These are phyloP conservation scores for Ormyrus thymus DNA, from an alignment of 2,888 invertebrate genomes.

Conservation along the genomic window DNA sequence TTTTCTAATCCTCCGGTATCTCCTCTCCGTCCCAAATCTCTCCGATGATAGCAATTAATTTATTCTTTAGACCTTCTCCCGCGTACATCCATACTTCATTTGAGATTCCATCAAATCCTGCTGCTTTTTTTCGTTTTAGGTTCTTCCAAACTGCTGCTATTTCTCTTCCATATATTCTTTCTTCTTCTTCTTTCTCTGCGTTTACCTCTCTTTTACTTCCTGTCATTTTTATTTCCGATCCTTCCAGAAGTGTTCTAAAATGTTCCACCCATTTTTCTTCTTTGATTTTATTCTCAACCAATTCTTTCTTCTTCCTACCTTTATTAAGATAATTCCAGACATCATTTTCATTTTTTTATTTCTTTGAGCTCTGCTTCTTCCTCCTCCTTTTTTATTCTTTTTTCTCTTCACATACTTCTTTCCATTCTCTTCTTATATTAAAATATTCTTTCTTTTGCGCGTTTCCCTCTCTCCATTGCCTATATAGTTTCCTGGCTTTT, in stretches of 20 bases:
- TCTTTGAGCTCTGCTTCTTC: not conserved
- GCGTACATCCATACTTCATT: not conserved
- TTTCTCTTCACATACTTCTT: no score
- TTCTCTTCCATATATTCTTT: not conserved
- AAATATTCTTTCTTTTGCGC: no score
- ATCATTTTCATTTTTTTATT: not conserved
- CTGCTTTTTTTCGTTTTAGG: not conserved
- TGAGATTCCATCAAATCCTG: conserved; percentile 7
- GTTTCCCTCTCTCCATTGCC: no score
- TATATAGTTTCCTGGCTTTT: no score
- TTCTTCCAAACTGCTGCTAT: not conserved
- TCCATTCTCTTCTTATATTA: no score
- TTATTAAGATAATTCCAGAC: no score
- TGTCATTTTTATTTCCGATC: not conserved
- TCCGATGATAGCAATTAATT: not conserved
- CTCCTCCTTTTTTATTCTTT: conserved; percentile 15
- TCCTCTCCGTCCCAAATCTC: conserved; percentile 49
- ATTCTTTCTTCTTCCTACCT: no score
- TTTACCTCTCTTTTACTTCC: not conserved
- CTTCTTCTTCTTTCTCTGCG: not conserved
- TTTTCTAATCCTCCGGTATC: conserved; percentile 55
- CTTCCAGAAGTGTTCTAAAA: not conserved
- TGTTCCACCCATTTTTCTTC: not conserved
- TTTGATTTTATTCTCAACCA: not conserved
- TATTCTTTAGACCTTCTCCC: not conserved